Evolutionary conservation across 2,113 vertebrate genomes (phyloP), one percentile per base, ranked within the genome.

Genomic region (Stegastes partitus): DNA sequence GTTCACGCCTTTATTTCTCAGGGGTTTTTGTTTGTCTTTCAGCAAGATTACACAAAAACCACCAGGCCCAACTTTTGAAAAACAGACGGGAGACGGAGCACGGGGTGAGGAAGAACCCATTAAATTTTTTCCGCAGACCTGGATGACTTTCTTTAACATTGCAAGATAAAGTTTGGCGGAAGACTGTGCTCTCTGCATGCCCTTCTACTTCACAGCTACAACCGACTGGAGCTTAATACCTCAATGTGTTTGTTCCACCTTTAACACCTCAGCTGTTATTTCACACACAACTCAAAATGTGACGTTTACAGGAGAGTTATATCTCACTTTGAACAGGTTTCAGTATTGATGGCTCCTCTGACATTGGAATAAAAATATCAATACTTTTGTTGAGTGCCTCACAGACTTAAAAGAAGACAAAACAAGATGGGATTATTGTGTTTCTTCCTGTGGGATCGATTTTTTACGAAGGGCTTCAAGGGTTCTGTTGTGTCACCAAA

Each of bases 261-360:
- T 75, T 54, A 79, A 77, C 54, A 45, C 54, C 15, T 22, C 21
- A 0, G 57, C 2, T 77, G 54, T 69, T 66, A 44, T 74, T 72
- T 57, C 72, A 72, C 34, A 61, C 61, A 34, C 23, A 25, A 53
- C 39, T 57, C 77, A 58, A 47, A 82, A 73, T 62, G 56, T 58
- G 45, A 69, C 54, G 58, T 68, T 77, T 64, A 75, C 25, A 51
- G 50, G 50, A 79, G 39, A 55, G 49, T 66, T 55, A n/a, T 49
- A 57, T 82, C 79, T 74, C 2, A 62, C 23, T 51, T 59, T 64
- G 26, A 74, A 68, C 71, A 80, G 11, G 9, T 76, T 81, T 68
- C 56, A 59, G 22, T 53, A 1, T n/a, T 26, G 54, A 49, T 15
- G 0, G 16, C 22, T 62, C 49, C 19, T 11, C 37, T 31, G 65